Evolutionary conservation across 2,113 vertebrate genomes (phyloP).

Genomic region (Sturnus vulgaris): DNA sequence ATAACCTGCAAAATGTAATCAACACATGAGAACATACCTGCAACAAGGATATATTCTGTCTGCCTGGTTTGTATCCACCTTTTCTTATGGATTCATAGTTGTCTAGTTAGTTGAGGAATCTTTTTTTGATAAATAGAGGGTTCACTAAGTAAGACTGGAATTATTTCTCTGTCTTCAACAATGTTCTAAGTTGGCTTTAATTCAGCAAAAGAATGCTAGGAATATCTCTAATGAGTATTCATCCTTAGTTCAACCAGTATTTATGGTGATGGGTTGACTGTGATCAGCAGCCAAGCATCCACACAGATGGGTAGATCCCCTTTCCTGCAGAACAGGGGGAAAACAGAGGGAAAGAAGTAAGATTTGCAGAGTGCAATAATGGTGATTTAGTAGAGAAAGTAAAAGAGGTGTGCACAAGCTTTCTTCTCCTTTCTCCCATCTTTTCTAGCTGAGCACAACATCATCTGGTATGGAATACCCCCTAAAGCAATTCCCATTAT

Average conservation of each 20-base stretch:
- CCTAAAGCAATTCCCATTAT: neutral
- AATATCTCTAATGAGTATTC: neutral
- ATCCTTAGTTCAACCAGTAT: neutral
- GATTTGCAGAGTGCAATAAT: neutral
- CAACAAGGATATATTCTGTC: neutral
- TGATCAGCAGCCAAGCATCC: neutral
- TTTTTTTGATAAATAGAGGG: neutral
- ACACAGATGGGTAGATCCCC: fast-evolving
- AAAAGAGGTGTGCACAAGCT: neutral
- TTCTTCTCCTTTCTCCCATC: neutral
- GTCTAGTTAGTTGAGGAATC: neutral
- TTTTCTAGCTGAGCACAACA: neutral
- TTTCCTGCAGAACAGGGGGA: neutral
- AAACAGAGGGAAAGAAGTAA: neutral
- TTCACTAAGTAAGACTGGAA: neutral
- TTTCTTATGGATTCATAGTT: neutral
- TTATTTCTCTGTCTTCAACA: neutral
- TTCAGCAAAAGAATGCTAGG: neutral
- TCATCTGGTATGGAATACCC: neutral
- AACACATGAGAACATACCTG: neutral
- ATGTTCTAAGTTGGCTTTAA: neutral
- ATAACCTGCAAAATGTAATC: neutral
- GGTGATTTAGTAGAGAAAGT: neutral
- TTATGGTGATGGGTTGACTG: neutral
- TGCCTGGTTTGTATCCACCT: neutral